Evolutionary conservation across 2,113 vertebrate species (phyloP).

Genomic region (Columba livia): DNA sequence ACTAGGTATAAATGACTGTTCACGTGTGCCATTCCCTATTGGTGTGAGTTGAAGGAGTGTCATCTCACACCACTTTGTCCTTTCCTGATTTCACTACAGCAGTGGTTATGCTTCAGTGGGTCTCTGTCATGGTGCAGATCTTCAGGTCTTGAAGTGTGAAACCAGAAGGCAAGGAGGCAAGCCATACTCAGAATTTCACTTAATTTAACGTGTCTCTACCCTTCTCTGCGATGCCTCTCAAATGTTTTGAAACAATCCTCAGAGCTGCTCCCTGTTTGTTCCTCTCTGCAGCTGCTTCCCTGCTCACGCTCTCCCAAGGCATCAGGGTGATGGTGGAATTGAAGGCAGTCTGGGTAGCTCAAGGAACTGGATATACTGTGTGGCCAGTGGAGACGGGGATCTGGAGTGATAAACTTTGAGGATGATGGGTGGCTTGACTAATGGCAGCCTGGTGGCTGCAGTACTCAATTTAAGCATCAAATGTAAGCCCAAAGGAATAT

Average conservation of each 20-base stretch:
- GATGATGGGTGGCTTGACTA: not conserved
- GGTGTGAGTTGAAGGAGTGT: too few species aligned
- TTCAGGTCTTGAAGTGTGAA: not conserved
- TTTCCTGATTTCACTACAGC: accelerated
- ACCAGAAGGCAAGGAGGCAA: not conserved
- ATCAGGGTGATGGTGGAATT: not conserved
- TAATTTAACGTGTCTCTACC: accelerated
- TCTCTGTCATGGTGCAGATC: not conserved
- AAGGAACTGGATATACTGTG: not conserved
- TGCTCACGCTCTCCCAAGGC: accelerated
- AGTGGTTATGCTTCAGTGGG: not conserved
- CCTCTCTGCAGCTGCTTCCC: not conserved
- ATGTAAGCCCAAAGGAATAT: not conserved
- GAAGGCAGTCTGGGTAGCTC: not conserved
- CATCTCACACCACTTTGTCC: not conserved
- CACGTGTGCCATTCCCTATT: not conserved
- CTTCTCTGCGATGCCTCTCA: not conserved
- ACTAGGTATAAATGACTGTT: not conserved
- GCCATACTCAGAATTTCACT: not conserved
- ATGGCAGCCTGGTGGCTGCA: not conserved
- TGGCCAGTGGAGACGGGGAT: not conserved
- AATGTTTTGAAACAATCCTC: not conserved
- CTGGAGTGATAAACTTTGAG: not conserved
- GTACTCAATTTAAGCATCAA: not conserved
- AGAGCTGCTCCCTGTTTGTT: not conserved